A percentile compares a stretch with the other conserved stretches of the same genome.
Evolutionary conservation across 1,140 invertebrate species (phyloP).

Genomic region (Nasonia giraulti): DNA sequence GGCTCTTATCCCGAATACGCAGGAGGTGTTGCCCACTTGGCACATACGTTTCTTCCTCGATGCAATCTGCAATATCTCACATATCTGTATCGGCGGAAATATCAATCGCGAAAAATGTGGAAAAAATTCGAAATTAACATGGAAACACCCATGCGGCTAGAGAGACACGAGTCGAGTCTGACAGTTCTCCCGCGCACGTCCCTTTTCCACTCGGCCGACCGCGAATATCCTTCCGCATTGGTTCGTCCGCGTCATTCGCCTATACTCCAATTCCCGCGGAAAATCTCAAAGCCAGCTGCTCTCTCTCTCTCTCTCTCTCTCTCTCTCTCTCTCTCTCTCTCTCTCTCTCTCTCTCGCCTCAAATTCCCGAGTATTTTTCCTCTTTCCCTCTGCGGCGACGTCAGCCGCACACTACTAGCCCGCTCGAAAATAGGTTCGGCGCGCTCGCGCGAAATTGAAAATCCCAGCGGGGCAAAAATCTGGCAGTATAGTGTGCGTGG

Average conservation of each 20-base stretch:
- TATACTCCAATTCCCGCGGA: conserved; percentile 2
- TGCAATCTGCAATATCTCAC: too few species aligned
- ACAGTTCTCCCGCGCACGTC: background rate
- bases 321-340: background rate
- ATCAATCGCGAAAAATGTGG: too few species aligned
- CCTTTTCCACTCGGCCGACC: conserved; percentile 10
- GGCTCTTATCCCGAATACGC: too few species aligned
- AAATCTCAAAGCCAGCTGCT: conserved; percentile 11
- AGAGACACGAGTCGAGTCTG: background rate
- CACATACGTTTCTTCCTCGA: background rate
- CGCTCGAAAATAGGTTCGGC: background rate
- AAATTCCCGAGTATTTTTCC: conserved; percentile 17
- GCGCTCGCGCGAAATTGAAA: conserved; percentile 42
- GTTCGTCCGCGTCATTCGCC: background rate
- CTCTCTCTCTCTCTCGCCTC: conserved; percentile 1
- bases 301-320: conserved; percentile 11
- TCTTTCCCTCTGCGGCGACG: background rate
- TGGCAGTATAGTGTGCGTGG: background rate
- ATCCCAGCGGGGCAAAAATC: conserved; percentile 40
- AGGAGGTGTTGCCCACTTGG: too few species aligned
- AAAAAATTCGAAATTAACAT: too few species aligned
- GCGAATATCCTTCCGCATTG: conserved; percentile 12
- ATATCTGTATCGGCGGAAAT: too few species aligned
- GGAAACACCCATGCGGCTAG: too few species aligned
- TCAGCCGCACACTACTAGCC: too few species aligned